These are phyloP conservation scores for Chionomys nivalis DNA, from an alignment of 2,113 vertebrate genomes.

Conservation along the genomic window DNA sequence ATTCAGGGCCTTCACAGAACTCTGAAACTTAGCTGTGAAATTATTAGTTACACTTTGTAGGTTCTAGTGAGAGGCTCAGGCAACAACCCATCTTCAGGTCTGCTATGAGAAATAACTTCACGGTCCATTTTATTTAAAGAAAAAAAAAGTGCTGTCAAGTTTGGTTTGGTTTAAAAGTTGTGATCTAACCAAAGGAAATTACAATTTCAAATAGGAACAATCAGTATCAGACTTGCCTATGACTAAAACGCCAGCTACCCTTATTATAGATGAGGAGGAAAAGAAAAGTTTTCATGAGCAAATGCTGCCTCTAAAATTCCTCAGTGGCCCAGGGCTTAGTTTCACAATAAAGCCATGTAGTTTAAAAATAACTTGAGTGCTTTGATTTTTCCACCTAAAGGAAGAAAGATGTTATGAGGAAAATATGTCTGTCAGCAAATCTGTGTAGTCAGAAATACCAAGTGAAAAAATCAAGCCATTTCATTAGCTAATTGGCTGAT, in stretches of 20 bases:
- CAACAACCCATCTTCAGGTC: conserved; percentile 16
- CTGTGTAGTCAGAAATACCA: background rate
- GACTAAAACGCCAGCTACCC: background rate
- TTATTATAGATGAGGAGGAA: background rate
- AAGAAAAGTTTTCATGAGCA: background rate
- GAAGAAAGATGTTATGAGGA: background rate
- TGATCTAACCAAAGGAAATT: background rate
- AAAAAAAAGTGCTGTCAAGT: background rate
- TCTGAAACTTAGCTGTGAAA: background rate
- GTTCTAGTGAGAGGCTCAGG: background rate
- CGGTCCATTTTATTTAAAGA: background rate
- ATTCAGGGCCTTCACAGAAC: background rate
- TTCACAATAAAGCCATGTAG: background rate
- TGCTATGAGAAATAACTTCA: background rate
- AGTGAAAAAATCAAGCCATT: background rate
- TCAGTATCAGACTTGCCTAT: background rate
- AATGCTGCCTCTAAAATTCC: background rate
- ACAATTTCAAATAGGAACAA: background rate
- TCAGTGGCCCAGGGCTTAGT: background rate
- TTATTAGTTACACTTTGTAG: background rate
- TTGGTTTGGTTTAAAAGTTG: background rate
- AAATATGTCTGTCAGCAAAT: background rate
- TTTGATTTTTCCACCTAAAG: background rate
- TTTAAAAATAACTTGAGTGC: background rate
- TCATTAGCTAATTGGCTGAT: background rate